Conservation (phyloP, 2,888 invertebrate species). For the Cheilosia vernalis region DNA sequence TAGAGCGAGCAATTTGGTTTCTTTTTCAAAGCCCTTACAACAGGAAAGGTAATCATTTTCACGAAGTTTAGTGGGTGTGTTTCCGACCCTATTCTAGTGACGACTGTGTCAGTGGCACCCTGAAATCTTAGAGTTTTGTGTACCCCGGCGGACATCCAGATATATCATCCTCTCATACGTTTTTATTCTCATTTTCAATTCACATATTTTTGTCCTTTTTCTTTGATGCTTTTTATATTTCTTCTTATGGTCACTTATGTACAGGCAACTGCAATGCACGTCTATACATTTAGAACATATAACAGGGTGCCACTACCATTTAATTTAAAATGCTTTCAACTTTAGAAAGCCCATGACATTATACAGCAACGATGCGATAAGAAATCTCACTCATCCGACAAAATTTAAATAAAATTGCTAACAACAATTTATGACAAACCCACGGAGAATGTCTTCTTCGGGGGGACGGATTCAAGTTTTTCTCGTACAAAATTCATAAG, state of each 20-base stretch:
- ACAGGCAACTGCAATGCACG: background rate
- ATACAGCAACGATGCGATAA: conserved; percentile 17
- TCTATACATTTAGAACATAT: background rate
- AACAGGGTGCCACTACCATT: background rate
- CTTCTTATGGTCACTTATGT: background rate
- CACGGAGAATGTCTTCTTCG: background rate
- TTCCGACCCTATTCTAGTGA: no score
- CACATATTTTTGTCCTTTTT: no score
- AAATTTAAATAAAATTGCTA: conserved; percentile 40
- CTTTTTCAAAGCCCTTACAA: no score
- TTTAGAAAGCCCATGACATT: conserved; percentile 29
- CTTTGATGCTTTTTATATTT: no score
- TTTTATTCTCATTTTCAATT: no score
- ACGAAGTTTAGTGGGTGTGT: no score
- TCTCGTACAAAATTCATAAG: conserved; percentile 58
- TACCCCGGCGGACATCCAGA: no score
- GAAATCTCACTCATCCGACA: conserved; percentile 8
- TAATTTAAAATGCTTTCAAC: background rate
- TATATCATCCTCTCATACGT: no score
- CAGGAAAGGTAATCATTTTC: no score
- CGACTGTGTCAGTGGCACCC: no score
- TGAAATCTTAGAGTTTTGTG: no score
- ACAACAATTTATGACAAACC: conserved; percentile 25
- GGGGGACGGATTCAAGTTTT: conserved; percentile 33
- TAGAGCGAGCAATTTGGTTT: no score